phyloP scores from a whole-genome alignment of 2,113 vertebrate genomes.

The Vidua macroura region DNA sequence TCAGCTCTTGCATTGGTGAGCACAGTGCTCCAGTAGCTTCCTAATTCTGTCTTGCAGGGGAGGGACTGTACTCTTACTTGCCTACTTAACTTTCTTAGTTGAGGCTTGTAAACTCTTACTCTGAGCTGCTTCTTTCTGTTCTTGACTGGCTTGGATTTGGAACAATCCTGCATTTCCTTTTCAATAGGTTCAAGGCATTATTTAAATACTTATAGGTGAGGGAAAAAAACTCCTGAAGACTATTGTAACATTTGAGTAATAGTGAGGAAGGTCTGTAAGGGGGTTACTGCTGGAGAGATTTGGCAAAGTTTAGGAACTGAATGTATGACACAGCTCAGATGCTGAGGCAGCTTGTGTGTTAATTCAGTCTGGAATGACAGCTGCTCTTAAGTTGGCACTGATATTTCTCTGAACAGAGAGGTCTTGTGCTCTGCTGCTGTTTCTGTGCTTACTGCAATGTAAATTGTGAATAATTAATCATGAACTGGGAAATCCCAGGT shows the following conservation, averaged over 20 bases:
- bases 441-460: background rate
- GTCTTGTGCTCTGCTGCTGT: background rate
- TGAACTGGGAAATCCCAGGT: background rate
- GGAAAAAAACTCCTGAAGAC: background rate
- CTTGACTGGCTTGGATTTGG: background rate
- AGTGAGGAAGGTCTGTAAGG: background rate
- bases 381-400: background rate
- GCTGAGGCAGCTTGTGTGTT: background rate
- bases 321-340: background rate
- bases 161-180: background rate
- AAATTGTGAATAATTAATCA: slow-evolving; percentile 12
- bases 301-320: background rate
- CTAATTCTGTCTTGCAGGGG: background rate
- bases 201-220: background rate
- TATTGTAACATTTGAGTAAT: background rate
- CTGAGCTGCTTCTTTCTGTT: background rate
- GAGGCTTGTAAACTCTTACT: background rate
- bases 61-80: background rate
- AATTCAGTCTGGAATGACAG: background rate
- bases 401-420: background rate
- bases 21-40: background rate
- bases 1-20: background rate
- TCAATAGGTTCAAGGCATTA: background rate
- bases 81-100: background rate
- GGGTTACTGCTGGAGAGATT: background rate